Evolutionary conservation across 2,113 vertebrate genomes (phyloP).

Genomic region (Tursiops truncatus): DNA sequence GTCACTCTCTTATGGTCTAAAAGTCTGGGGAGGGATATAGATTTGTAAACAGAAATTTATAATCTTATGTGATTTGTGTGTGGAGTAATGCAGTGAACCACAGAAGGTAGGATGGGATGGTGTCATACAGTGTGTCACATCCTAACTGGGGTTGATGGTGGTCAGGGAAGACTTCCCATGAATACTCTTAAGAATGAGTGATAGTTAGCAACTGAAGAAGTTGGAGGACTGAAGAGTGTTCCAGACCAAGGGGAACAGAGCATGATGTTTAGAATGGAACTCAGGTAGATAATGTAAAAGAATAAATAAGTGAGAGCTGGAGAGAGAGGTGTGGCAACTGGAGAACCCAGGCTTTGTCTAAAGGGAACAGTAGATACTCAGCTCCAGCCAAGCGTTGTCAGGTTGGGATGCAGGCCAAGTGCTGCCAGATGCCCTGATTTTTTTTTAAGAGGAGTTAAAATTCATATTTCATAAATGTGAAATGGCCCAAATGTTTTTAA

Average conservation of each 20-base stretch:
- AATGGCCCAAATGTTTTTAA: neutral
- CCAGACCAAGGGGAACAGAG: neutral
- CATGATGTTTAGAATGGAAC: neutral
- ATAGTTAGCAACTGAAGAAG: neutral
- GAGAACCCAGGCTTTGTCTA: neutral
- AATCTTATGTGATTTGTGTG: neutral
- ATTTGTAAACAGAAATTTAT: neutral
- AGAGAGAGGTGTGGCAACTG: neutral
- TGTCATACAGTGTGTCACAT: neutral
- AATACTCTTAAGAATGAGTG: neutral
- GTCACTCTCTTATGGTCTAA: neutral
- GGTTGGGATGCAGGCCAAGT: neutral
- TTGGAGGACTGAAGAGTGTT: neutral
- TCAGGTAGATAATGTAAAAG: neutral
- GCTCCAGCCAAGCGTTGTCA: neutral
- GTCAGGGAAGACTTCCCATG: neutral
- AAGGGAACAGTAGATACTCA: neutral
- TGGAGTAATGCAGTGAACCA: neutral
- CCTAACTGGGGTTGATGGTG: neutral
- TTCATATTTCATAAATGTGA: slow-evolving; percentile 9
- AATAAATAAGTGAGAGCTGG: neutral
- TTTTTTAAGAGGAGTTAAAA: neutral
- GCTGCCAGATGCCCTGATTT: neutral
- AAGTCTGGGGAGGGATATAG: neutral
- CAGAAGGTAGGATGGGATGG: neutral